Evolutionary conservation across 1,140 invertebrate species (phyloP), one percentile per base, ranked within the genome.

Genomic region (Epicauta chinensis): DNA sequence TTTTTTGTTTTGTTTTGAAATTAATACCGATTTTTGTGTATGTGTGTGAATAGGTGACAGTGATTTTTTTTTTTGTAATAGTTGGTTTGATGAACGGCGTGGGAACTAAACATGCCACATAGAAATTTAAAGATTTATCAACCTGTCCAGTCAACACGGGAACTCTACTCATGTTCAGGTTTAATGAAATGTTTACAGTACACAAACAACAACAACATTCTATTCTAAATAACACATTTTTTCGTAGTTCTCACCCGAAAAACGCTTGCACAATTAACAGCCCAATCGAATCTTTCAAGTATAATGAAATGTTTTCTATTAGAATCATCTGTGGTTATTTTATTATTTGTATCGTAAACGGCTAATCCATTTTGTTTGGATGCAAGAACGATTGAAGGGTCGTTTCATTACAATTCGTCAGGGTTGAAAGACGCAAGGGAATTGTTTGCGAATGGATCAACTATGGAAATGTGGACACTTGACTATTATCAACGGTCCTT

Each of bases 51-150:
- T n/a, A n/a, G n/a, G n/a, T 23, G 7, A 23, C 23, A 23, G 7
- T 7, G 23, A 23, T 23, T 5, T 23, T 23, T 23, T 23, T 23
- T 2, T 3, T 23, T 23, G 7, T 23, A 5, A 23, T 23, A 5
- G 23, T 23, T 23, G 7, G 7, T 23, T 23, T 23, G 23, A 23
- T 30, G 40, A 42, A 40, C 42, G 47, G 35, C 54, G 54, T 56
- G 54, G 54, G 54, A 56, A 56, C 54, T 45, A 45, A 11, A 31
- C 34, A 40, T 41, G 34, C 29, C 36, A 45, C 40, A 43, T 43
- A 55, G 54, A 56, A 51, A 56, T 56, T 45, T 51, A 36, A 51
- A 56, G 49, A 51, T 56, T 56, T 56, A 56, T 56, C 37, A 51
- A 56, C 47, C 54, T 51, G 54, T 51, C 49, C 13, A 23, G 37